Base-by-base conservation (phyloP, 2,113 vertebrate genomes). In the Puma concolor region DNA sequence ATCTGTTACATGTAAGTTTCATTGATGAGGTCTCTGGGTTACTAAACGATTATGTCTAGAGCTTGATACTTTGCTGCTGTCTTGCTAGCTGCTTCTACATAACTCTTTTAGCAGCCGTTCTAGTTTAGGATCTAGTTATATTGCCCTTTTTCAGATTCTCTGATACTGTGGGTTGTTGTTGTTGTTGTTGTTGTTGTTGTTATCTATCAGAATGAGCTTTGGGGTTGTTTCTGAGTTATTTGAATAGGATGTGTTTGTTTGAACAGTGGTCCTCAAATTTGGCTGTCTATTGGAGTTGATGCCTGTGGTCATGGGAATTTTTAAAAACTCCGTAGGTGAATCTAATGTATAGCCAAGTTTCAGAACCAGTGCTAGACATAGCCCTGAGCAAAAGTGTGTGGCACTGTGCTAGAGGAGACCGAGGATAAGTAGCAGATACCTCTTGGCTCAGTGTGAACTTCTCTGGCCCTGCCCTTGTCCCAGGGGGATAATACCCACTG, bases 191-290 rank as follows among this genome's bases (percentile, higher is more conserved):
- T 38, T 66, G 64, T 69, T 44, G 38, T 69, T 80, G 33, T 83
- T 67, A 25, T 23, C 33, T 54, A 44, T 52, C 36, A 94, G 57
- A 81, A 66, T 88, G 88, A 91, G 27, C 54, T 38, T 21, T 93
- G 38, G 31, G 48, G 38, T 79, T 86, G 64, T 81, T 92, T 83
- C 74, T 86, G 80, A 95, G 86, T 94, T 95, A 64, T 16, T 96
- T 85, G 52, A 92, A 52, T 89, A 87, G 74, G 21, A 80, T 52
- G 29, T 38, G 84, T 94, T 87, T 80, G 19, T 92, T 88, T 86
- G 86, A 57, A 74, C 48, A 48, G 79, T 95, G 54, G 64, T 82
- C 83, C 83, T 96, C 50, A 69, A n/a, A 41, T 87, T 80, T 81
- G 64, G 33, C 23, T 84, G 19, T 95, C 52, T 2, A 1, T 54